Base-by-base conservation (phyloP, 2,888 invertebrate genomes). In the Drosophila meridionalis region DNA sequence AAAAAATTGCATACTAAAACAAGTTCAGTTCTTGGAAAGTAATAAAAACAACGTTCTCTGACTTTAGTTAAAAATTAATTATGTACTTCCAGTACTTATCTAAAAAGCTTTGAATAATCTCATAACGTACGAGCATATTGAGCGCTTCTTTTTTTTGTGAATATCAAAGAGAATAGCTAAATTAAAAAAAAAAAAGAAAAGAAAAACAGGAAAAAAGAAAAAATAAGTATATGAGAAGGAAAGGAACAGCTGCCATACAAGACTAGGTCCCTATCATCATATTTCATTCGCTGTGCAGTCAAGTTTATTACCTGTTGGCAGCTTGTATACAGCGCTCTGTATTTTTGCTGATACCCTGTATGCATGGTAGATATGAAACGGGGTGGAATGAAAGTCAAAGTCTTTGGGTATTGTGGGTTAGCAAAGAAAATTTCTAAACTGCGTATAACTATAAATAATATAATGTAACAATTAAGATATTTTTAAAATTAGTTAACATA, bases 281-380 rank as follows among this genome's bases (percentile, higher is more conserved):
- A 56, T 60, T 60, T 67, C 63, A 73, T 43, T 28, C 45, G 11
- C 45, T 26, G 52, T 20, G 45, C 48, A 53, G 57, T 68, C 61
- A 68, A 67, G 73, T 63, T 65, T 67, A 61, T 77, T 72, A 64
- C 76, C 76, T 67, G 30, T 58, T 73, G 73, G 64, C 67, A 52
- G 67, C 57, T 26, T 72, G 53, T 32, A 26, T 36, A 48, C 48
- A 40, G 20, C 20, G 42, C 14, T 14, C 26, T 43, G 36, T 45
- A 14, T 8, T 36, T 50, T 32, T 43, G 5, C n/a, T n/a, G 9
- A 65, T 64, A 65, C 68, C 50, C 50, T 40, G 52, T 26, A 56
- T 4, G 11, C 2, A 28, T 11, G 26, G 40, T 20, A 3, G 3
- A 38, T 0, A 26, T 14, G 20, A 9, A 36, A 30, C 2, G 12